phyloP scores from a whole-genome alignment of 37 sponge, comb jelly and placozoan genomes.

The Halichondria panicea region DNA sequence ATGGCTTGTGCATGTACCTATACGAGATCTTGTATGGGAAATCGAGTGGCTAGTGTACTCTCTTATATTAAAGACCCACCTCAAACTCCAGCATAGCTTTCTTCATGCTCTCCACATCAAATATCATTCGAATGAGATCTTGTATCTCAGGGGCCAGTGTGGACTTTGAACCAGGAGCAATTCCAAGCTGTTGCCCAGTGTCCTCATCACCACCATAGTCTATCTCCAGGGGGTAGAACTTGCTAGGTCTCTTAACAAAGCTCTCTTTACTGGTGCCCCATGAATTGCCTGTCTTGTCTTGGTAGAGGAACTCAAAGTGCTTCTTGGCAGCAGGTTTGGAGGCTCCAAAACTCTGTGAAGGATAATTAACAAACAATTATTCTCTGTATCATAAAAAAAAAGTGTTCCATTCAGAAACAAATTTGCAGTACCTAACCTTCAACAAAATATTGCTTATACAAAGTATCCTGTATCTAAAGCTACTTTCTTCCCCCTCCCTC shows the following conservation, averaged over 20 bases:
- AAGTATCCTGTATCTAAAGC: no score
- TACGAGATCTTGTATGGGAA: no score
- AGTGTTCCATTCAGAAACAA: no score
- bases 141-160: slow-evolving; percentile 81
- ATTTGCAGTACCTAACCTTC: no score
- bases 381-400: no score
- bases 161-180: slow-evolving; percentile 75
- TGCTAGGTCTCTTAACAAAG: slow-evolving; percentile 80
- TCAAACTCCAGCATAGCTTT: slow-evolving; percentile 94
- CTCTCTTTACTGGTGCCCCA: slow-evolving; percentile 58
- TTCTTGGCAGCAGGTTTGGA: slow-evolving; percentile 42
- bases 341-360: no score
- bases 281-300: slow-evolving; percentile 82
- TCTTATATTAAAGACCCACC: no score
- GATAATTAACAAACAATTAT: no score
- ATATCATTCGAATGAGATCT: slow-evolving; percentile 85
- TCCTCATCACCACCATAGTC: slow-evolving; percentile 92
- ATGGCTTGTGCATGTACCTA: no score
- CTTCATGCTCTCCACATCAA: slow-evolving; percentile 97
- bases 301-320: slow-evolving; percentile 56
- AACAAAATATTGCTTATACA: no score
- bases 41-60: no score
- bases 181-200: neutral
- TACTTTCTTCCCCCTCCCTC: no score
- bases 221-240: slow-evolving; percentile 97